Conservation (phyloP, 2,113 vertebrate genomes). For the Orientallactaga bullata region DNA sequence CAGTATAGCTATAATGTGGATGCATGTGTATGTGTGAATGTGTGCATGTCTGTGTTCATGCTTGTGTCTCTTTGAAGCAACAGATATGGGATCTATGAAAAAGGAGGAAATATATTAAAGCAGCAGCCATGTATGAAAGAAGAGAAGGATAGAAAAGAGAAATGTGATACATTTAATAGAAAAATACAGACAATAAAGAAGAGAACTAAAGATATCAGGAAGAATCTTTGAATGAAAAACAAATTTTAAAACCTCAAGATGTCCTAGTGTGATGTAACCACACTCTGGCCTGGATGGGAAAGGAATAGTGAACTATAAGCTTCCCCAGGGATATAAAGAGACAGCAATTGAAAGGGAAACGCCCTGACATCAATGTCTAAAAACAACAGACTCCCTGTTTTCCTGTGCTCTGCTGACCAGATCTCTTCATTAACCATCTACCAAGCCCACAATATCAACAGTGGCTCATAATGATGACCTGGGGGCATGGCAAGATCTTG, state of each 20-base stretch:
- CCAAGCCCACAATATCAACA: slow-evolving; percentile 59
- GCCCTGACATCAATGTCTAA: slow-evolving; percentile 64
- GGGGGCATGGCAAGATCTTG: slow-evolving; percentile 65
- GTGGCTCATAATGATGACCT: slow-evolving; percentile 70
- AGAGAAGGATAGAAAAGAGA: background rate
- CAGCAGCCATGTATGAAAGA: rapidly evolving
- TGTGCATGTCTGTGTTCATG: no score
- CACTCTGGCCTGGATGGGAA: slow-evolving; percentile 27
- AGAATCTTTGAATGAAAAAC: slow-evolving; percentile 13
- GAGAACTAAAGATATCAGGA: background rate
- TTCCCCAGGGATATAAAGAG: slow-evolving; percentile 54
- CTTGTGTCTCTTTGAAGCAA: background rate
- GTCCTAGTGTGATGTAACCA: slow-evolving; percentile 24
- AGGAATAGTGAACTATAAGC: background rate
- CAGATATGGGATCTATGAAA: background rate
- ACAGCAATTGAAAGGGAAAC: slow-evolving; percentile 64
- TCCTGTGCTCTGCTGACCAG: slow-evolving; percentile 70
- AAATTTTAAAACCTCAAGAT: background rate
- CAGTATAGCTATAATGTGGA: background rate
- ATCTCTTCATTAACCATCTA: slow-evolving; percentile 71
- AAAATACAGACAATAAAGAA: background rate
- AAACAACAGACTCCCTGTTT: slow-evolving; percentile 68
- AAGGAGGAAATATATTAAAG: background rate
- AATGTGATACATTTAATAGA: background rate
- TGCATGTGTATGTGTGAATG: background rate